Base-by-base conservation (phyloP, 2,113 vertebrate species). In the Leptodactylus fuscus region DNA sequence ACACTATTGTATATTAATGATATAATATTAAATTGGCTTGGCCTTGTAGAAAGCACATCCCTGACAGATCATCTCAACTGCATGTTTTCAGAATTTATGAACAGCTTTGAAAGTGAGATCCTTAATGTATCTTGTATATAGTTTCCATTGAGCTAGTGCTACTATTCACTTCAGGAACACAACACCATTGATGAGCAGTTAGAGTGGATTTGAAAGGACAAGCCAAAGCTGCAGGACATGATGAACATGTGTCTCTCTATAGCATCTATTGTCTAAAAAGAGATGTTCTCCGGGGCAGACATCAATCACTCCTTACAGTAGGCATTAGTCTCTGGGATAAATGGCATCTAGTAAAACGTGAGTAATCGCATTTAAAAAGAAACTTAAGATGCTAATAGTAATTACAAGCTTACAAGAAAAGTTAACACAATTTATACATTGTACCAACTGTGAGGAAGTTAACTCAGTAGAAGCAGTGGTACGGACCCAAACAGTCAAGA, bases 141-240 rank as follows among this genome's bases (percentile, higher is more conserved):
- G 79, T 81, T 27, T 27, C 79, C 79, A 81, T 22, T 24, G 79
- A 69, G 36, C 16, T 67, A 18, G 7, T 34, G 32, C n/a, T 67
- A 67, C 62, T 27, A 16, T 49, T 67, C 32, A 67, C 69, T 24
- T 38, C 18, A 81, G 79, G 36, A 65, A 81, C 27, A 69, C 22
- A 41, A 60, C 62, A 67, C 55, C n/a, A 80, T 29, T 32, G 18
- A 62, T 24, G 58, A 65, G 41, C 38, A 67, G 44, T 67, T 67
- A 34, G 11, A 69, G 79, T 32, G 11, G 1, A 9, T 41, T 18
- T 41, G 5, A 15, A 65, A 41, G 48, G 36, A 65, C 16, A 29
- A 44, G 48, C 46, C 58, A 81, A 20, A 29, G 16, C n/a, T 65
- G 20, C n/a, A 41, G 69, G 36, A 71, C 18, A 71, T 41, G 20